Conservation (phyloP, 2,888 invertebrate species). For the Melanotus villosus region DNA sequence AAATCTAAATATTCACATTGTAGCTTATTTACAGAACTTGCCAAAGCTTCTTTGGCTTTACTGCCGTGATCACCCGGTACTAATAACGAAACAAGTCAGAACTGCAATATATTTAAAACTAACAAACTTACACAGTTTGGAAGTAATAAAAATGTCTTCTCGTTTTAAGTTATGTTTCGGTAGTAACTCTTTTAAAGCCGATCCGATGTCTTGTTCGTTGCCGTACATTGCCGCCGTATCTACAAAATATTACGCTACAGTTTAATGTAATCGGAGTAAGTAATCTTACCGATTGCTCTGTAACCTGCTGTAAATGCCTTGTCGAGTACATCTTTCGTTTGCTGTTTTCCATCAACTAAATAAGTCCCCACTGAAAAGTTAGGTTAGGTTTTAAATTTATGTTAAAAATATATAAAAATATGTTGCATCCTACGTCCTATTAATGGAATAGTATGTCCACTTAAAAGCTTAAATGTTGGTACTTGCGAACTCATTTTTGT, state of each 20-base stretch:
- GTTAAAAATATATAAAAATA: neutral
- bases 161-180: slow-evolving; percentile 78
- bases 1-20: slow-evolving; percentile 81
- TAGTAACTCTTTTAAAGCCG: slow-evolving; percentile 75
- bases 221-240: slow-evolving; percentile 85
- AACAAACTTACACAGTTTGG: slow-evolving; percentile 72
- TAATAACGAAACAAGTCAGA: too few relatives aligned
- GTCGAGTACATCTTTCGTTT: neutral
- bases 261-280: neutral
- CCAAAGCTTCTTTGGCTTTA: slow-evolving; percentile 69
- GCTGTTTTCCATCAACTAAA: slow-evolving; percentile 10
- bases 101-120: neutral
- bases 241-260: slow-evolving; percentile 57
- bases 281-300: slow-evolving; percentile 18
- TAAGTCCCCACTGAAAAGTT: slow-evolving; percentile 26
- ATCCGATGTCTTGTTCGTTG: slow-evolving; percentile 81
- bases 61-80: slow-evolving; percentile 74
- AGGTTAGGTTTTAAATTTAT: neutral
- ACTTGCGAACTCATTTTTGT: neutral
- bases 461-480: slow-evolving; percentile 16
- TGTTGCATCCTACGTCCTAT: slow-evolving; percentile 17
- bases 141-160: slow-evolving; percentile 84
- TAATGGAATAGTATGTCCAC: slow-evolving; percentile 27
- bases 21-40: slow-evolving; percentile 75
- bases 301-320: slow-evolving; percentile 23